phyloP scores from a whole-genome alignment of 2,113 vertebrate species.

The Chauna torquata region DNA sequence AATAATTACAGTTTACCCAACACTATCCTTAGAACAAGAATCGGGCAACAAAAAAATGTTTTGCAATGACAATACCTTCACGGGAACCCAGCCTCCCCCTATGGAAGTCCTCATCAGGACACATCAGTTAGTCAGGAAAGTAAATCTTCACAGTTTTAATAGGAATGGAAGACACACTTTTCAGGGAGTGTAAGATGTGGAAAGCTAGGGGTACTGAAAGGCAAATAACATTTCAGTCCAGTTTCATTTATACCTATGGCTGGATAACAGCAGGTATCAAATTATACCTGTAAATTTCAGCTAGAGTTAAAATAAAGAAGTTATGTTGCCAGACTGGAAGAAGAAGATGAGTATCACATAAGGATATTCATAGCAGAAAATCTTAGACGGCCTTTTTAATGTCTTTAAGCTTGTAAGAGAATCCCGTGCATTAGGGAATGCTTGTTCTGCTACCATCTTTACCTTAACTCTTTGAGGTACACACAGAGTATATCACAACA shows the following conservation, averaged over 20 bases:
- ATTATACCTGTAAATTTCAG: neutral
- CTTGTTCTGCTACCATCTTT: neutral
- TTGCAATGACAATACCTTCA: neutral
- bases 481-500: neutral
- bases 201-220: neutral
- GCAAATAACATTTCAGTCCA: neutral
- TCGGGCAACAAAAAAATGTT: neutral
- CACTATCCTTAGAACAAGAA: neutral
- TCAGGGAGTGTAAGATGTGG: neutral
- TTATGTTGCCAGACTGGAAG: neutral
- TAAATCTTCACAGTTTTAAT: neutral
- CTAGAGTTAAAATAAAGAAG: neutral
- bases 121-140: neutral
- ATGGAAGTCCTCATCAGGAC: neutral
- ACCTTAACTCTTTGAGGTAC: neutral
- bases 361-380: neutral
- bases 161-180: neutral
- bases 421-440: accelerated
- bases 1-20: neutral
- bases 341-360: accelerated
- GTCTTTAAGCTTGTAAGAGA: neutral
- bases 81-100: neutral
- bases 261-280: neutral
- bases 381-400: neutral
- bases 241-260: neutral